These are phyloP conservation scores for Maconellicoccus hirsutus DNA, from an alignment of 1,140 invertebrate species.

Conservation along the genomic window DNA sequence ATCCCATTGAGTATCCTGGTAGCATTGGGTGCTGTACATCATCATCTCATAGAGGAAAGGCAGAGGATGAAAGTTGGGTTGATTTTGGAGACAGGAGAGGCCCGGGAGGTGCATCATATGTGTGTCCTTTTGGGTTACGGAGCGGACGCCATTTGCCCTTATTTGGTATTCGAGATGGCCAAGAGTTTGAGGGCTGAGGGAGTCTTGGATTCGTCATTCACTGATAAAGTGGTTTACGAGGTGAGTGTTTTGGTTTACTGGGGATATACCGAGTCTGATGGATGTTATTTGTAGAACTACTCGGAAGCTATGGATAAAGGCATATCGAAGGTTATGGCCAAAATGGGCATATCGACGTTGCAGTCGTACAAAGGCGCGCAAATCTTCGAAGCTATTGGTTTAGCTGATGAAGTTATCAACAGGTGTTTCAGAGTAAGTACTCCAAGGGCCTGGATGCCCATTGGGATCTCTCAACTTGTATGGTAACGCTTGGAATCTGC, in stretches of 20 bases:
- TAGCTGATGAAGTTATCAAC: conserved; percentile 83
- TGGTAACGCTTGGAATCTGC: conserved; percentile 24
- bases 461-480: too few species aligned
- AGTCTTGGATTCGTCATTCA: conserved; percentile 58
- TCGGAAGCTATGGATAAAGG: conserved; percentile 62
- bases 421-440: conserved; percentile 72
- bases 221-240: conserved; percentile 73
- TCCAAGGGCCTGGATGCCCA: not conserved
- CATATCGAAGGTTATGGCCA: conserved; percentile 91
- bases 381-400: conserved; percentile 96
- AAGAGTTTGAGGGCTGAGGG: conserved; percentile 66
- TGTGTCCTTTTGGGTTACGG: conserved; percentile 93
- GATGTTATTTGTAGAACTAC: conserved; percentile 45
- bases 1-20: conserved; percentile 73
- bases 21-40: conserved; percentile 86
- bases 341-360: conserved; percentile 98
- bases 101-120: conserved; percentile 93
- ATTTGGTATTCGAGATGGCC: conserved; percentile 89
- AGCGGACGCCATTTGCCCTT: conserved; percentile 94
- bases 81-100: conserved; percentile 86
- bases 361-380: conserved; percentile 99
- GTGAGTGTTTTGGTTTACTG: conserved; percentile 36
- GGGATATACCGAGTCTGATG: not conserved
- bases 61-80: conserved; percentile 93
- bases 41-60: conserved; percentile 87